A percentile compares a stretch with the other conserved stretches of the same genome.
These are phyloP conservation scores for Nothobranchius kuhntae DNA, from an alignment of 2,113 vertebrate species.

Conservation along the genomic window DNA sequence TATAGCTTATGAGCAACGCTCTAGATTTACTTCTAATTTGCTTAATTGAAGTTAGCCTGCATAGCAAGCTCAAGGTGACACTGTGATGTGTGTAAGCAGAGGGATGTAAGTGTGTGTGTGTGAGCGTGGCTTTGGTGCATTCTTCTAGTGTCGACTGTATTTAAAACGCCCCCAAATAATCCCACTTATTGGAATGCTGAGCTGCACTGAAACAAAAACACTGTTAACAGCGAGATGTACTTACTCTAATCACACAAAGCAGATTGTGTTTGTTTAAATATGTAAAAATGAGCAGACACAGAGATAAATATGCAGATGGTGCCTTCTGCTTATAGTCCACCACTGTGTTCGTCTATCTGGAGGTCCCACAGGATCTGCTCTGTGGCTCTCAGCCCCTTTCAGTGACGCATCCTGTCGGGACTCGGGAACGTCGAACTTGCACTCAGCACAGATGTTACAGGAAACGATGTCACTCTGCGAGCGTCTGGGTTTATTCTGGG, in stretches of 20 bases:
- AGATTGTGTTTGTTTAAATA: neutral
- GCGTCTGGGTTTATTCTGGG: neutral
- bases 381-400: neutral
- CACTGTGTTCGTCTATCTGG: neutral
- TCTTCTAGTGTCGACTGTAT: slow-evolving; percentile 17
- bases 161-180: slow-evolving; percentile 42
- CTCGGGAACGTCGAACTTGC: neutral
- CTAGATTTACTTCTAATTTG: slow-evolving; percentile 70
- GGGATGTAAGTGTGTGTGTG: slow-evolving; percentile 5
- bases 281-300: neutral
- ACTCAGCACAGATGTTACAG: slow-evolving; percentile 3
- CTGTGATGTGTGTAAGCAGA: slow-evolving; percentile 31
- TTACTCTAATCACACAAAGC: slow-evolving; percentile 2
- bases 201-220: slow-evolving; percentile 47
- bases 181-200: slow-evolving; percentile 13
- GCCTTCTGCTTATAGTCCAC: neutral
- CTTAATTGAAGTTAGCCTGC: slow-evolving; percentile 74
- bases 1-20: slow-evolving; percentile 54
- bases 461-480: neutral
- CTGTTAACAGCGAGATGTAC: slow-evolving; percentile 4
- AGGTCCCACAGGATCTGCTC: neutral
- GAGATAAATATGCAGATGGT: neutral
- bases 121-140: slow-evolving; percentile 9
- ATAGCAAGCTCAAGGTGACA: slow-evolving; percentile 72
- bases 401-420: neutral